Evolutionary conservation across 1,140 invertebrate species (phyloP).

Genomic region (Bombus polaris): DNA sequence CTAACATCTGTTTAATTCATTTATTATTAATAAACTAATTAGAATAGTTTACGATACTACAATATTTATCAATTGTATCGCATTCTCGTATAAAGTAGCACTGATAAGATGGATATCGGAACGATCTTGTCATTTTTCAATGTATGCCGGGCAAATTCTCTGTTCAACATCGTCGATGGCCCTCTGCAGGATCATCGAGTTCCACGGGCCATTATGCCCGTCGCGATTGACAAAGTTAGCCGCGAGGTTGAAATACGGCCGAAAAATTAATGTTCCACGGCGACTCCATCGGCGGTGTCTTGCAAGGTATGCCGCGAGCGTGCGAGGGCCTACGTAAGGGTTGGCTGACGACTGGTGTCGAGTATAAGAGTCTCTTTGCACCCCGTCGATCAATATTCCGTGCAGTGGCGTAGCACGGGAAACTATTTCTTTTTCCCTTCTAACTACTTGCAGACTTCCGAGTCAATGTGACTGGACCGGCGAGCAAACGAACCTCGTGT

Average conservation of each 20-base stretch:
- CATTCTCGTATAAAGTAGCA: background rate
- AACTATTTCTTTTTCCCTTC: slow-evolving; percentile 65
- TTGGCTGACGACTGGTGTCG: slow-evolving; percentile 60
- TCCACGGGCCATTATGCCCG: background rate
- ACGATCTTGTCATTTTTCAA: background rate
- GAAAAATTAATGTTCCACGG: slow-evolving; percentile 56
- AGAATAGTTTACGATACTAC: too few relatives aligned
- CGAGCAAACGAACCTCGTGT: background rate
- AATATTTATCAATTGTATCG: background rate
- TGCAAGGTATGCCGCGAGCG: slow-evolving; percentile 55
- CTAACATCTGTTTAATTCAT: too few relatives aligned
- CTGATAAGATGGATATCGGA: background rate
- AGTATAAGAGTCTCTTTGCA: slow-evolving; percentile 69
- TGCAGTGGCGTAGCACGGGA: slow-evolving; percentile 73
- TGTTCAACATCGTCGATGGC: background rate
- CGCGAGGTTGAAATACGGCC: background rate
- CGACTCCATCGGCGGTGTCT: slow-evolving; percentile 28
- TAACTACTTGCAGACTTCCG: slow-evolving; percentile 16
- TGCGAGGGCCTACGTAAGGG: slow-evolving; percentile 63
- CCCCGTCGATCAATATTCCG: slow-evolving; percentile 75
- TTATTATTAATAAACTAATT: too few relatives aligned
- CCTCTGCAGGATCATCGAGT: too few relatives aligned
- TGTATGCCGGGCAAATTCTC: background rate
- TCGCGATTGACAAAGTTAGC: slow-evolving; percentile 2
- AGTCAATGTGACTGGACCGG: background rate